A percentile compares a stretch with the other conserved stretches of the same genome.
Conservation (phyloP, 1,140 invertebrate genomes). For the Brachionus paranguensis region DNA sequence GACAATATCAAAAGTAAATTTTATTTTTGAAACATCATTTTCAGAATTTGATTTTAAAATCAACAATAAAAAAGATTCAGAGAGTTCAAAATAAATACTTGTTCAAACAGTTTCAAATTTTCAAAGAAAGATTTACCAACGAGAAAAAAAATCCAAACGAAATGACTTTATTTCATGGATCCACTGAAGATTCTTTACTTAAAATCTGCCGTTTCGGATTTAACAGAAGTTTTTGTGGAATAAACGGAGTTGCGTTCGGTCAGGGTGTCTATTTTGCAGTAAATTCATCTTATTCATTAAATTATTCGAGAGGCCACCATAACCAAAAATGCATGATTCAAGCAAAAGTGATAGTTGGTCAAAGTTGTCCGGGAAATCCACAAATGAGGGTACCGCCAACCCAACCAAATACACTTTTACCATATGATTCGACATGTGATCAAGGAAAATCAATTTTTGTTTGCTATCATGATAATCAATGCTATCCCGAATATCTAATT, state of each 20-base stretch:
- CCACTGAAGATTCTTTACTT: background rate
- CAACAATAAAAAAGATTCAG: background rate
- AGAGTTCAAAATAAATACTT: background rate
- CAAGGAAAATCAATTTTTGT: background rate
- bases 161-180: slow-evolving; percentile 11
- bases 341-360: background rate
- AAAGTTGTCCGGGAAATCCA: background rate
- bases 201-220: background rate
- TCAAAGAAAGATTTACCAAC: background rate
- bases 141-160: background rate
- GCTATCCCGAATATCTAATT: slow-evolving; percentile 18
- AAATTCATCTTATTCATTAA: background rate
- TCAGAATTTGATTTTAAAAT: background rate
- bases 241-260: slow-evolving; percentile 17
- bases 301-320: background rate
- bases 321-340: background rate
- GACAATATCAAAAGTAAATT: background rate
- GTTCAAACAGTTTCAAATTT: background rate
- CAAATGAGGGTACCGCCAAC: background rate
- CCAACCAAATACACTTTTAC: background rate
- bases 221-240: slow-evolving; percentile 26
- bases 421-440: slow-evolving; percentile 11
- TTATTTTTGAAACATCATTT: too few relatives aligned
- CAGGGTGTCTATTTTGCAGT: slow-evolving; percentile 17
- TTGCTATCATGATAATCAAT: slow-evolving; percentile 16